phyloP scores from a whole-genome alignment of 1,140 invertebrate species.

The Arion vulgaris region DNA sequence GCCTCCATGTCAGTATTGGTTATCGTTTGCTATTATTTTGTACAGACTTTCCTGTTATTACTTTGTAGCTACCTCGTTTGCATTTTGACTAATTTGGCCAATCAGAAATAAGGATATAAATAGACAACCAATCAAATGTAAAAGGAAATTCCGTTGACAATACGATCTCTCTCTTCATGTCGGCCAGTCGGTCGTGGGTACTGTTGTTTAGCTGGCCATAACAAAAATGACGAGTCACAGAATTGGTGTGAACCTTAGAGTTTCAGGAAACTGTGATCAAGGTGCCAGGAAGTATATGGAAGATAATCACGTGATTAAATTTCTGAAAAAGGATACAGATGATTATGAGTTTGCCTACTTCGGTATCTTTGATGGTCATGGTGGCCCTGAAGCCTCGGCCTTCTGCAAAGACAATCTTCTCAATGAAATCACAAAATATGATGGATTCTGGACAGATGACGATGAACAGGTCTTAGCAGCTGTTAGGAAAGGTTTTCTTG shows the following conservation, averaged over 20 bases:
- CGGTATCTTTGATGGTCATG: slow-evolving; percentile 97
- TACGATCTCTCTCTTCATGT: slow-evolving; percentile 43
- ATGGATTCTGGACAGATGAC: slow-evolving; percentile 94
- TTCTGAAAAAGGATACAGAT: slow-evolving; percentile 75
- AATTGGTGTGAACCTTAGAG: slow-evolving; percentile 79
- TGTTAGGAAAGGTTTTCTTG: slow-evolving; percentile 89
- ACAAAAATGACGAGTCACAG: slow-evolving; percentile 67
- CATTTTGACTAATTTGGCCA: slow-evolving; percentile 20
- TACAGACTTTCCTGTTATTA: background rate
- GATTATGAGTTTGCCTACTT: slow-evolving; percentile 91
- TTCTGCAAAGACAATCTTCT: slow-evolving; percentile 96
- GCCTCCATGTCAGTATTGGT: no score
- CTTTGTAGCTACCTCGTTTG: background rate
- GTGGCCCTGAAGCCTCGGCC: slow-evolving; percentile 91
- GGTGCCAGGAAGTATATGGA: slow-evolving; percentile 99
- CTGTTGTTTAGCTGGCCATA: slow-evolving; percentile 35
- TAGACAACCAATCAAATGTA: slow-evolving; percentile 43
- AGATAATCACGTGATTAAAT: slow-evolving; percentile 91
- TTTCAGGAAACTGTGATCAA: slow-evolving; percentile 95
- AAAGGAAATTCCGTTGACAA: slow-evolving; percentile 49
- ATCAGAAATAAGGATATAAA: slow-evolving; percentile 25
- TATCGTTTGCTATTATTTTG: no score
- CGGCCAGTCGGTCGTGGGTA: slow-evolving; percentile 35
- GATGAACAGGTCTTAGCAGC: slow-evolving; percentile 92
- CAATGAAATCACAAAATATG: slow-evolving; percentile 93